Base-by-base conservation (phyloP, 2,113 vertebrate genomes). In the Amphiprion percula region DNA sequence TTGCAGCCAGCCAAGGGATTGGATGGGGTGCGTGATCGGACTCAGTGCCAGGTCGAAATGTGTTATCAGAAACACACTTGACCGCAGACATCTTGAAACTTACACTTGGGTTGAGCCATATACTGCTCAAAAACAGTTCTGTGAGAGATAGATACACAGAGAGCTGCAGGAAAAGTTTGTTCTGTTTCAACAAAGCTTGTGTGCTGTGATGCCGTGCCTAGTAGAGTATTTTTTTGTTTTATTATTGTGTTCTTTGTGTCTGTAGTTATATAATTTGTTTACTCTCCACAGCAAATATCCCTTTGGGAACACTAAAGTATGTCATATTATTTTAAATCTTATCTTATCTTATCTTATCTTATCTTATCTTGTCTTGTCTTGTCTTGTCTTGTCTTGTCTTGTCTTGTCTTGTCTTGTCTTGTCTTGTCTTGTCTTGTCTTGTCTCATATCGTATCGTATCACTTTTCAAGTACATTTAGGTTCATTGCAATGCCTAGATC, bases 1-100 rank as follows among this genome's bases (percentile, higher is more conserved):
- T 90, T 83, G 86, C 67, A 80, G 83, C 68, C 70, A 67, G 80
- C 76, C 67, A 84, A 82, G 78, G 87, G 92, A 93, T 91, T 90
- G 87, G 82, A 86, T 53, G 65, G 80, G 46, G 64, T 65, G 80
- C 72, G 81, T 89, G 91, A 92, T 92, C 61, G 17, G 86, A 92
- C 87, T 91, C 61, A 30, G 80, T 66, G 76, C 59, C 74, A 53
- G 70, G 77, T 70, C 41, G 19, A 83, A 85, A 85, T 80, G 78
- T 83, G 76, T 89, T 80, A 87, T 87, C 78, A 61, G 82, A 79
- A 80, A 63, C 28, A 26, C 61, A 65, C 71, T 83, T 71, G 74
- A 86, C 78, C 26, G 33, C 50, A 82, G 66, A 85, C 37, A 69
- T 62, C 62, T 68, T 67, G 54, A 76, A 84, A 80, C 68, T 58